Base-by-base conservation (phyloP, 92 coral and sea anemone genomes). In the Heliopora coerulea region DNA sequence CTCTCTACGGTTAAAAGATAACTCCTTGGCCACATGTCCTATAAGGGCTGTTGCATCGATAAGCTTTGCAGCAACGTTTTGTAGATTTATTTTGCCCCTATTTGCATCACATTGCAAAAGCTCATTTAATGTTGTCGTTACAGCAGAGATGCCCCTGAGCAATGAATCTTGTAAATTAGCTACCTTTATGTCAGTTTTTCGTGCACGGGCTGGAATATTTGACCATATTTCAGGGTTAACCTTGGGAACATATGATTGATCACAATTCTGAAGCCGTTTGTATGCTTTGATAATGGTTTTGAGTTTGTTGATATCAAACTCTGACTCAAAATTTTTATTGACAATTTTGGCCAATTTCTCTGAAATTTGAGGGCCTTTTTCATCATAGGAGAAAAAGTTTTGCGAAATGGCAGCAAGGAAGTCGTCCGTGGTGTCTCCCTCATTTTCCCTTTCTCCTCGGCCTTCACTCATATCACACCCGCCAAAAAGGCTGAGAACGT, bases 31-130 rank as follows among this genome's bases (percentile, higher is more conserved):
- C 24, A 80, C 83, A 52, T 84, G 70, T 17, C 89, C 82, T 67
- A 84, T 52, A 80, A 83, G 30, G 49, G 79, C 81, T 23, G 83
- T 82, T 10, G 83, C 70, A 57, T 87, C 81, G 76, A 87, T 60
- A 46, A 87, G 74, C 30, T 72, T 62, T 30, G 79, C 75, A 41
- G 84, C 70, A 30, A 78, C 31, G 20, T 49, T 32, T 65, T 59
- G 27, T 30, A 29, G 58, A 35, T 79, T 67, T 5, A 59, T 59
- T 0, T 46, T 25, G 34, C 15, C 44, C 26, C 44, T 66, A 7
- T 46, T 66, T 26, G 42, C 52, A 7, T n/a, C 14, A 46, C 52
- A 46, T 8, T 46, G 14, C 2, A 46, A 15, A 20, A 59, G 18
- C 1, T 1, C 34, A 59, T 59, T 37, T 37, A 37, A 5, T 37